phyloP scores from a whole-genome alignment of 2,113 vertebrate species.

The Nesoenas mayeri region DNA sequence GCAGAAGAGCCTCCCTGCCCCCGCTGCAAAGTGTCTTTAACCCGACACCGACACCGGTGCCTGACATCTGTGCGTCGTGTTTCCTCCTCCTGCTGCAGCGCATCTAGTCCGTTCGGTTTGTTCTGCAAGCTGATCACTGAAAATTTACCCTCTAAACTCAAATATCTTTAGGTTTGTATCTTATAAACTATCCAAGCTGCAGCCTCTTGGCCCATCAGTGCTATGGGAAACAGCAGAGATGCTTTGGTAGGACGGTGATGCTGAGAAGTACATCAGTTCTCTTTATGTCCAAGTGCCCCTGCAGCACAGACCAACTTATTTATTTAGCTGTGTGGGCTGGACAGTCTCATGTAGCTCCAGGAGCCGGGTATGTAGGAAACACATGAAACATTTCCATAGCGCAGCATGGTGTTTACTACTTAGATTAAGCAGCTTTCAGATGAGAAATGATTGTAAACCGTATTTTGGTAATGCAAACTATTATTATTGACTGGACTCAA shows the following conservation, averaged over 20 bases:
- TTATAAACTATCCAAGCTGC: not conserved
- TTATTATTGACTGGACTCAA: constrained; percentile 23
- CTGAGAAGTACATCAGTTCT: not conserved
- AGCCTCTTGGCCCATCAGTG: not conserved
- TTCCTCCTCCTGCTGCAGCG: not conserved
- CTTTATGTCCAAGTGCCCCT: not conserved
- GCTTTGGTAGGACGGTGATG: not conserved
- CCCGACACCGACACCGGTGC: not conserved
- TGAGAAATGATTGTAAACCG: not conserved
- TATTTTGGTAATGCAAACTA: constrained; percentile 17
- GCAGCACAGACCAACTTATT: not conserved
- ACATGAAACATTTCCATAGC: not conserved
- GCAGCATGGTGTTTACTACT: not conserved
- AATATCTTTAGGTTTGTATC: not conserved
- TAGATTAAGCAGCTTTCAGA: not conserved
- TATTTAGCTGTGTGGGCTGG: not conserved
- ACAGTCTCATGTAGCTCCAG: not conserved
- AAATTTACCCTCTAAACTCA: not conserved
- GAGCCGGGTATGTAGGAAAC: not conserved
- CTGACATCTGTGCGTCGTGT: not conserved
- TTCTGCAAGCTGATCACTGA: not conserved
- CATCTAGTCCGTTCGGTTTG: not conserved
- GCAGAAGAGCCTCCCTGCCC: not conserved
- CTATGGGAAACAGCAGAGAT: not conserved
- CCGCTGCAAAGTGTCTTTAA: not conserved